Evolutionary conservation across 2,888 invertebrate species (phyloP).

Genomic region (Eristalis pertinax): DNA sequence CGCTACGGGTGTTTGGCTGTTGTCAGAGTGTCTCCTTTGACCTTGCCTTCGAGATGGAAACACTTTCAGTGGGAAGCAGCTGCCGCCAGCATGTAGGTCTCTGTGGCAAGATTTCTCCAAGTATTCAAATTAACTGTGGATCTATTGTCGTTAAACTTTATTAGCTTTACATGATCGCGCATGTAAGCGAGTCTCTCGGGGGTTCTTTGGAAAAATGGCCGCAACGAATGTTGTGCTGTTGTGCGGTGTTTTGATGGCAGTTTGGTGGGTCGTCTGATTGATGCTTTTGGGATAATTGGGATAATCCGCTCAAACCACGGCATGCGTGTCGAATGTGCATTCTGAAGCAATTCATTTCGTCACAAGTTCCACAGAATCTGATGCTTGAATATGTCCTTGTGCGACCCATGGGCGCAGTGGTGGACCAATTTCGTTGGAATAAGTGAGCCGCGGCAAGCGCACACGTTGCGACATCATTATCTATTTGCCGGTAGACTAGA

Average conservation of each 20-base stretch:
- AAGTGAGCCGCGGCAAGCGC: too few relatives aligned
- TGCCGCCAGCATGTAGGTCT: background rate
- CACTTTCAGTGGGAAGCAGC: background rate
- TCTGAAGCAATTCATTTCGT: too few relatives aligned
- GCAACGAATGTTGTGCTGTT: background rate
- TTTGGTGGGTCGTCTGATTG: too few relatives aligned
- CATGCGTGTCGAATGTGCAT: too few relatives aligned
- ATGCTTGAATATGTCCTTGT: too few relatives aligned
- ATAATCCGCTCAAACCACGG: too few relatives aligned
- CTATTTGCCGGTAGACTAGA: too few relatives aligned
- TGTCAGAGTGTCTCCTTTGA: background rate
- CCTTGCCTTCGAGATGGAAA: background rate
- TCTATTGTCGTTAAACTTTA: background rate
- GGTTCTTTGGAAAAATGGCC: background rate
- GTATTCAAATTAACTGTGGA: background rate
- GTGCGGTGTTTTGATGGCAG: background rate
- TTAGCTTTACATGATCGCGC: background rate
- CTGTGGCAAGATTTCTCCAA: background rate
- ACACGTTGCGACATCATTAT: too few relatives aligned
- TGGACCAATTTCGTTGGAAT: too few relatives aligned
- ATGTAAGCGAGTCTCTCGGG: background rate
- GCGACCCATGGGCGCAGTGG: too few relatives aligned
- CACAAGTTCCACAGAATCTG: too few relatives aligned
- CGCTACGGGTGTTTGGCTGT: background rate
- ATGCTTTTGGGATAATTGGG: too few relatives aligned